phyloP scores from a whole-genome alignment of 2,888 invertebrate species.

The Nomada hirtipes region DNA sequence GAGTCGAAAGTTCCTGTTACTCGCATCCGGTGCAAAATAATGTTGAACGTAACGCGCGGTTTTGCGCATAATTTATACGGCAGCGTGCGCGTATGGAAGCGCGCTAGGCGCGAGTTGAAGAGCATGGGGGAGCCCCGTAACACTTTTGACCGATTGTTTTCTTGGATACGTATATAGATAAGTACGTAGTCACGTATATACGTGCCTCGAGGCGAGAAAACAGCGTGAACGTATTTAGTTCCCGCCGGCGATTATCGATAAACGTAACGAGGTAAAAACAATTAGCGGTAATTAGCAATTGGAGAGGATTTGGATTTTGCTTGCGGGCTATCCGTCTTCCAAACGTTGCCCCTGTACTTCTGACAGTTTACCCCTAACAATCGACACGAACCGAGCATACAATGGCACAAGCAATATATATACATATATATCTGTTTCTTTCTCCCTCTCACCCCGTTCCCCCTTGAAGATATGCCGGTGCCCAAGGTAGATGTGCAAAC shows the following conservation, averaged over 20 bases:
- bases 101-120: not conserved
- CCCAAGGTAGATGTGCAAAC: slow-evolving; percentile 70
- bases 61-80: slow-evolving; percentile 53
- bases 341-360: too few relatives aligned
- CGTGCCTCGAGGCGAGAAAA: too few relatives aligned
- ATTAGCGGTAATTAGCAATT: slow-evolving; percentile 7
- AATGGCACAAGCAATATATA: too few relatives aligned
- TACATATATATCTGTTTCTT: too few relatives aligned
- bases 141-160: not conserved
- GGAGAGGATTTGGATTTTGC: slow-evolving; percentile 3
- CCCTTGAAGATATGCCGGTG: not conserved
- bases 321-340: too few relatives aligned
- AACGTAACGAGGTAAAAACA: slow-evolving; percentile 16
- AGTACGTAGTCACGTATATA: too few relatives aligned
- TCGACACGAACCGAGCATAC: too few relatives aligned
- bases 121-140: not conserved
- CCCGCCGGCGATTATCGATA: not conserved
- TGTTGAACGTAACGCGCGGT: slow-evolving; percentile 52
- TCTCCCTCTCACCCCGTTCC: too few relatives aligned
- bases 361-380: not conserved
- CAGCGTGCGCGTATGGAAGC: not conserved
- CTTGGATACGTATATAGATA: too few relatives aligned
- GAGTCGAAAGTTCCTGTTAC: slow-evolving; percentile 67
- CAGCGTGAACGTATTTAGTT: too few relatives aligned
- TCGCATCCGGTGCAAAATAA: slow-evolving; percentile 65